Evolutionary conservation across 2,113 vertebrate genomes (phyloP), one percentile per base, ranked within the genome.

Genomic region (Callopanchax toddi): DNA sequence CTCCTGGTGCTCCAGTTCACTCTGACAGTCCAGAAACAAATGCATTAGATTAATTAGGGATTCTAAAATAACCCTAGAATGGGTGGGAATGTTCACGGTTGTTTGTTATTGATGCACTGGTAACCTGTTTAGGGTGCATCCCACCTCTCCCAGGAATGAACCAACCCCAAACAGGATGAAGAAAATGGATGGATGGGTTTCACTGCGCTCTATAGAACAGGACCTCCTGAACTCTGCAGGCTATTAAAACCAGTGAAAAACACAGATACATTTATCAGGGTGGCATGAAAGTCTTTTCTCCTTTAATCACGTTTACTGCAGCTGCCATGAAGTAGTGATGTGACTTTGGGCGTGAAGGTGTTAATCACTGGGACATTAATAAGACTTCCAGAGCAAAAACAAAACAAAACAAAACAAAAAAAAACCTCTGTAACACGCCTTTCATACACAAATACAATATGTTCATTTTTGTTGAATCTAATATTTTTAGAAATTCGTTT

Each of bases 131-230:
- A 42, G 15, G 21, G 16, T 42, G 54, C 23, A 11, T 10, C 21
- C 17, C 37, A 2, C 16, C 16, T 23, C 37, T n/a, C 2, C 11
- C 21, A 37, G 34, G 8, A 15, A 37, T 22, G 39, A n/a, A 3
- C 20, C 20, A 18, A 39, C 13, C 4, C 17, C 1, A 3, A 54
- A 12, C 20, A 2, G 20, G 20, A 58, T 34, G 20, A 15, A 54
- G 61, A 52, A 65, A 78, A 79, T 69, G 60, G 72, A 78, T 68
- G 56, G 21, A 50, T 71, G 78, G 67, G 59, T 32, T 32, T 32
- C 29, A 71, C n/a, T 60, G 23, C 17, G 60, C 52, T 57, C 59
- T 52, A 60, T 55, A 50, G 67, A 71, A 54, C 25, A 7, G 32
- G 12, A 40, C 68, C 6, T 61, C 29, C 63, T 78, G 46, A 77